Percentiles rank a stretch among this genome's conserved stretches.
phyloP scores from a whole-genome alignment of 2,888 invertebrate genomes.

The Nomada fucata region DNA sequence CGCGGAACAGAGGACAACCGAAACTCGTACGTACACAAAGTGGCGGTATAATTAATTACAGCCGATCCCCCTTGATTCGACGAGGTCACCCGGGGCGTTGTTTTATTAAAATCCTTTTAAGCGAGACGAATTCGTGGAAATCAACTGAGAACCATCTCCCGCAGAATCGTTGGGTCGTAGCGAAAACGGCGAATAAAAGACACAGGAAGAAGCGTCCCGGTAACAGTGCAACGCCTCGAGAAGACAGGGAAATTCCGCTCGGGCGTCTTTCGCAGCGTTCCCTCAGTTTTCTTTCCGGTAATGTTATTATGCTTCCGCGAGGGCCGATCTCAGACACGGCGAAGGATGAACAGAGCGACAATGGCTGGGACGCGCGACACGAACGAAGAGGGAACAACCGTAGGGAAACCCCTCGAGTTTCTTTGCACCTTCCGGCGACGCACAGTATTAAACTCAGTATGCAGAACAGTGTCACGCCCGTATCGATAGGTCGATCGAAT shows the following conservation, averaged over 20 bases:
- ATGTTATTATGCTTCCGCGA: slow-evolving; percentile 73
- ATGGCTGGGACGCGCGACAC: slow-evolving; percentile 5
- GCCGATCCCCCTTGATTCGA: slow-evolving; percentile 42
- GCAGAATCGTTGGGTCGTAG: not conserved
- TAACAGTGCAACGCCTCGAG: slow-evolving; percentile 67
- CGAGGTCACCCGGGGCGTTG: slow-evolving; percentile 37
- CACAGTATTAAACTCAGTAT: slow-evolving; percentile 54
- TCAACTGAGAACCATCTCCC: slow-evolving; percentile 64
- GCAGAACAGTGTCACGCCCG: slow-evolving; percentile 44
- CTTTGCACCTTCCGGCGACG: slow-evolving; percentile 30
- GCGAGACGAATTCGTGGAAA: slow-evolving; percentile 58
- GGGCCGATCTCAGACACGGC: slow-evolving; percentile 42
- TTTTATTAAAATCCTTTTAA: slow-evolving; percentile 68
- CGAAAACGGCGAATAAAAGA: not conserved
- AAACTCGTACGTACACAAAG: slow-evolving; percentile 13
- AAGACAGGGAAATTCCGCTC: slow-evolving; percentile 72
- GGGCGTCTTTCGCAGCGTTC: slow-evolving; percentile 68
- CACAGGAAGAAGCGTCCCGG: slow-evolving; percentile 16
- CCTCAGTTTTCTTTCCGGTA: slow-evolving; percentile 69
- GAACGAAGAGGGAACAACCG: not conserved
- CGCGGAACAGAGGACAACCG: not conserved
- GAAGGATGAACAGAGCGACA: slow-evolving; percentile 40
- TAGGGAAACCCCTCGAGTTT: slow-evolving; percentile 20
- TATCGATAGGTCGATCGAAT: slow-evolving; percentile 47
- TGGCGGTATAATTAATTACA: slow-evolving; percentile 60